Evolutionary conservation across 2,888 invertebrate genomes (phyloP), one percentile per base, ranked within the genome.

Genomic region (Galeruca laticollis): DNA sequence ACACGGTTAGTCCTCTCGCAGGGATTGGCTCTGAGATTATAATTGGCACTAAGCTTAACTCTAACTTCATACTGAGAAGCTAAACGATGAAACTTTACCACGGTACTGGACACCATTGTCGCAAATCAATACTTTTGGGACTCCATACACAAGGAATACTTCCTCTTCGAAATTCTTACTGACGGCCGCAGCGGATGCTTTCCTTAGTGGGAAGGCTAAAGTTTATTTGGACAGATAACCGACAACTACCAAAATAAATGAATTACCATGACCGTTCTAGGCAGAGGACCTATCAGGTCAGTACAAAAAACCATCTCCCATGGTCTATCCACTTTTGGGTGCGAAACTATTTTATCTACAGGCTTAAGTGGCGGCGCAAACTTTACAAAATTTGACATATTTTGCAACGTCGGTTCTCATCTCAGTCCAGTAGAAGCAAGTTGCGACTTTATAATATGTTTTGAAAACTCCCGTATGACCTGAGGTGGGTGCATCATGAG

Each of bases 201-300:
- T 68, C 21, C 68, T 49, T n/a, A 73, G 43, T 10, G 69, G 67
- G 37, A 65, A 64, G 4, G 61, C 31, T 3, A 66, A 35, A 10
- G 71, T 59, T 52, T 63, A 74, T 60, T 74, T 65, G 33, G 63
- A 62, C 15, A 68, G 37, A 20, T 61, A 69, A 47, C 68, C 64
- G 2, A 68, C 61, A 4, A 70, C 64, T n/a, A n/a, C n/a, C n/a
- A n/a, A n/a, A n/a, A n/a, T n/a, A n/a, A n/a, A n/a, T n/a, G n/a
- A n/a, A n/a, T 2, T 70, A 15, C 72, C 69, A 15, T 66, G 52
- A 2, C 18, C 66, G 70, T 70, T n/a, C 57, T 54, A 3, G 73
- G 73, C 43, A 73, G 35, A 4, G 72, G 73, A 6, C 72, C 72
- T 13, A 74, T 65, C 13, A 72, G 26, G 37, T 74, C 72, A 1